Conservation (phyloP, 2,113 vertebrate genomes). For the Sterna hirundo region DNA sequence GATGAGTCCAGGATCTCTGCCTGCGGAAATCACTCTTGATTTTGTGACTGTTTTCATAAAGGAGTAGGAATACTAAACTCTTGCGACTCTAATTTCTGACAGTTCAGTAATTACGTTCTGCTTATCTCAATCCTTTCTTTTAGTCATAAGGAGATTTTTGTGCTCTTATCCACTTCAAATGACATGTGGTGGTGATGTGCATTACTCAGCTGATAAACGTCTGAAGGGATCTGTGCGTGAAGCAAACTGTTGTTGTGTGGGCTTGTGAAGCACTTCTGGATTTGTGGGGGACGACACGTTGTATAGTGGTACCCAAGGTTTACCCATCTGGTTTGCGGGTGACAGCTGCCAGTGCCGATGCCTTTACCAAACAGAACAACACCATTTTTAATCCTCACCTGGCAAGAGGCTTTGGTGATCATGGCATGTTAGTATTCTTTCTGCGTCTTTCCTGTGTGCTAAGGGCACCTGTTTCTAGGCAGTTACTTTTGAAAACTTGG, state of each 20-base stretch:
- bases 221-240: neutral
- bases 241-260: neutral
- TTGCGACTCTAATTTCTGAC: neutral
- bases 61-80: neutral
- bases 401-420: neutral
- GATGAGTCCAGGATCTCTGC: neutral
- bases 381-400: neutral
- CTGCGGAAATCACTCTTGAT: neutral
- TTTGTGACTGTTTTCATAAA: neutral
- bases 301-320: neutral
- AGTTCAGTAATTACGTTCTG: neutral
- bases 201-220: conserved; percentile 39
- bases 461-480: neutral
- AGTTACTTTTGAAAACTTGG: neutral
- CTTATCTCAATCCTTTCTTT: conserved; percentile 16
- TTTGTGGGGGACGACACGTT: neutral
- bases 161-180: neutral
- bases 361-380: neutral
- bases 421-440: neutral
- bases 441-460: neutral
- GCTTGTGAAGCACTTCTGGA: conserved; percentile 12
- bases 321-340: neutral
- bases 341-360: neutral
- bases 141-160: conserved; percentile 25
- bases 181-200: neutral